Evolutionary conservation across 2,797 vertebrate species (phyloP).

Genomic region (Vespertilio murinus): DNA sequence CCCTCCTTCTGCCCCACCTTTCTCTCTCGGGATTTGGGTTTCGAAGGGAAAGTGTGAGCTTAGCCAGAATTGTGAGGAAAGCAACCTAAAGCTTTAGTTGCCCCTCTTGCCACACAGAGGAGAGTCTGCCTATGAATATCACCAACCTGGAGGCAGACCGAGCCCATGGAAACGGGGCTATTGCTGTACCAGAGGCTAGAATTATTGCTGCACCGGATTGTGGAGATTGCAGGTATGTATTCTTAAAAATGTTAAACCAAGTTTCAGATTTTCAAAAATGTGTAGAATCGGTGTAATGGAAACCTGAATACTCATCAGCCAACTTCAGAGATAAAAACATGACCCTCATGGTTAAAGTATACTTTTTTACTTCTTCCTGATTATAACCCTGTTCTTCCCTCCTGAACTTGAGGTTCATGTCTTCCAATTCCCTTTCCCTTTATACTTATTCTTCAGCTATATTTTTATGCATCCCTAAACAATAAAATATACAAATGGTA

Average conservation of each 20-base stretch:
- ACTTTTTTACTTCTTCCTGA: not conserved
- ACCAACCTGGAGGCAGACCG: not conserved
- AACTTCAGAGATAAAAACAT: not conserved
- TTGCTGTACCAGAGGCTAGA: not conserved
- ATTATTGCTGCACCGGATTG: not conserved
- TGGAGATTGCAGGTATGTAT: not conserved
- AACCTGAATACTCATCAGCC: not conserved
- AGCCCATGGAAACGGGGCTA: not conserved
- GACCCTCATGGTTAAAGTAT: not conserved
- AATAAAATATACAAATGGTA: not conserved
- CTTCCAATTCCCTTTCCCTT: not conserved
- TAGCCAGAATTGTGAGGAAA: not conserved
- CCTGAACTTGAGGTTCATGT: not conserved
- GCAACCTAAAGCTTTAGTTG: not conserved
- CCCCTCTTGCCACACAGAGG: not conserved
- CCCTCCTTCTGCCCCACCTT: not conserved
- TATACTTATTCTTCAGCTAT: not conserved
- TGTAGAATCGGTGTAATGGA: not conserved
- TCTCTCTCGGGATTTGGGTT: not conserved
- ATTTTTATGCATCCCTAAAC: not conserved
- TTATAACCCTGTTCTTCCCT: not conserved
- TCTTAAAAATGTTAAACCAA: not conserved
- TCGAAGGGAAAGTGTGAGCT: not conserved
- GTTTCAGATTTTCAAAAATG: not conserved
- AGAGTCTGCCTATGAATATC: not conserved